Conservation (phyloP, 2,113 vertebrate genomes). For the Puffinus mauretanicus region DNA sequence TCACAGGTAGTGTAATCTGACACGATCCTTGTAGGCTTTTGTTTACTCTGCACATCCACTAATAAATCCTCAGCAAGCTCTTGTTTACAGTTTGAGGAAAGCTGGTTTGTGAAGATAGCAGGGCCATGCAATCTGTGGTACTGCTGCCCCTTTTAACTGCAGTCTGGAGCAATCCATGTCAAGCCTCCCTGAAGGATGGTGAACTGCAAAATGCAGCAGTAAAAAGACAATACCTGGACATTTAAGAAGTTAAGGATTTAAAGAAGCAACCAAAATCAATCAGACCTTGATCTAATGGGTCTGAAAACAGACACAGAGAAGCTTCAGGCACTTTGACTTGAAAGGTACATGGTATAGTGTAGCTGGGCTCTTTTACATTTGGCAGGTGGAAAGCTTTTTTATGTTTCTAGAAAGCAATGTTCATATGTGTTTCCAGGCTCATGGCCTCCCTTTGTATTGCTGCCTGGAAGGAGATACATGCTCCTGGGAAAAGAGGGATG, state of each 20-base stretch:
- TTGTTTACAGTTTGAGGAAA: conserved; percentile 51
- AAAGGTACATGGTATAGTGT: not conserved
- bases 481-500: not conserved
- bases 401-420: not conserved
- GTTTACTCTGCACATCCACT: conserved; percentile 41
- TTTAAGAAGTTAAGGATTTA: conserved; percentile 35
- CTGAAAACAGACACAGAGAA: not conserved
- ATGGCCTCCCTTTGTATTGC: not conserved
- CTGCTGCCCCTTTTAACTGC: not conserved
- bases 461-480: not conserved
- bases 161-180: not conserved
- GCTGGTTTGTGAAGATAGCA: conserved; percentile 34
- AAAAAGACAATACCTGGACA: conserved; percentile 6
- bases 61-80: conserved; percentile 48
- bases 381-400: not conserved
- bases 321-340: not conserved
- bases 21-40: not conserved
- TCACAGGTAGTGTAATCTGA: conserved; percentile 28
- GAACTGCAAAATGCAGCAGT: not conserved
- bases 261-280: conserved; percentile 7
- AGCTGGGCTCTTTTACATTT: not conserved
- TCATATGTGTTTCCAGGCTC: not conserved
- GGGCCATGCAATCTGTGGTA: not conserved
- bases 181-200: not conserved
- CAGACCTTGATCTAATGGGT: not conserved